These are phyloP conservation scores for Sitta carolinensis DNA, from an alignment of 2,797 vertebrate genomes.

Conservation along the genomic window DNA sequence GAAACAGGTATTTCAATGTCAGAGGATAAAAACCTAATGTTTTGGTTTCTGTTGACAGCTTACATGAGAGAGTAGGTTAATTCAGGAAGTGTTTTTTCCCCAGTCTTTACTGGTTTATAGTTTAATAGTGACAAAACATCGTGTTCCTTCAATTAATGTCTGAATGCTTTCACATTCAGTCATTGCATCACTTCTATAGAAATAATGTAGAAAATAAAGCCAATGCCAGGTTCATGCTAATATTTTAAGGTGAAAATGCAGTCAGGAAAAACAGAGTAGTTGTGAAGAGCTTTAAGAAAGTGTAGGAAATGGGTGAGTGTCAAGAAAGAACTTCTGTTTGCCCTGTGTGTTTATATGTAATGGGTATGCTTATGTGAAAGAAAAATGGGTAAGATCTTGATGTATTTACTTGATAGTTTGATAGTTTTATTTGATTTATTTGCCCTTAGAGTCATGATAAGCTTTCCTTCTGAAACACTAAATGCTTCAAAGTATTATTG, in stretches of 20 bases:
- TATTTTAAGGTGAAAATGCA: background rate
- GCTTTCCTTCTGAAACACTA: background rate
- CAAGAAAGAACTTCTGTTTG: background rate
- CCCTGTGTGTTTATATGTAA: background rate
- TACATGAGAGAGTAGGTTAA: background rate
- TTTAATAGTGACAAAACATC: background rate
- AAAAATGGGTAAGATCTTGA: background rate
- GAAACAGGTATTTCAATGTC: background rate
- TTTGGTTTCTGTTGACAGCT: background rate
- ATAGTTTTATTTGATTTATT: background rate
- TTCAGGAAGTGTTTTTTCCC: background rate
- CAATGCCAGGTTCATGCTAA: background rate
- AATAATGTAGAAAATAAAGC: background rate
- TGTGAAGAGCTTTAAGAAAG: background rate
- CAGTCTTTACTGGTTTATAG: background rate
- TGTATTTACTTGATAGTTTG: background rate
- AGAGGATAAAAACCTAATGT: background rate
- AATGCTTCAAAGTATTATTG: slow-evolving; percentile 3
- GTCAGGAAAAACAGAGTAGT: background rate
- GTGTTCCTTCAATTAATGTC: background rate
- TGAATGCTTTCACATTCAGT: background rate
- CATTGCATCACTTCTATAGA: background rate
- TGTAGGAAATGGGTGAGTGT: background rate
- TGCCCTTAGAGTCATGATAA: background rate
- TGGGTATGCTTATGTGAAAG: background rate